Conservation (phyloP, 2,797 vertebrate species). For the Alca torda region DNA sequence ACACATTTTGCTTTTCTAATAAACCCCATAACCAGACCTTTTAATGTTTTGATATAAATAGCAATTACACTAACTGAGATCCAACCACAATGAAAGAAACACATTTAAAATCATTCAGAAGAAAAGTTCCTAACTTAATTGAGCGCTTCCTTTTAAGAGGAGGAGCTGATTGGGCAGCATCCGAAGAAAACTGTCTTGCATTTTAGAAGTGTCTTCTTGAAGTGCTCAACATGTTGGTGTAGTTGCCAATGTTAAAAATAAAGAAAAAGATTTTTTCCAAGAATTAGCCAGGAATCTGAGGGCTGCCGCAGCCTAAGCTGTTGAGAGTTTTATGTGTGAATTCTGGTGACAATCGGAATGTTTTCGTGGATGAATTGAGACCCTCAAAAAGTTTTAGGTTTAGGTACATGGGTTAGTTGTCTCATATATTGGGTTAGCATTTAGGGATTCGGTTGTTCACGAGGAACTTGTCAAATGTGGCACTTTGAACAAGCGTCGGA, state of each 20-base stretch:
- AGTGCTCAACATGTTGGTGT: background rate
- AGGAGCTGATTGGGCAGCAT: background rate
- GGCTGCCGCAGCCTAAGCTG: background rate
- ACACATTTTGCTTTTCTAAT: slow-evolving; percentile 62
- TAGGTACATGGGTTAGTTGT: background rate
- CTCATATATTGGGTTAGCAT: background rate
- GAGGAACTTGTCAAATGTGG: background rate
- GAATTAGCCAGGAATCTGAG: background rate
- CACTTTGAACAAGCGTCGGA: background rate
- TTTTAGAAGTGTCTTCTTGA: background rate
- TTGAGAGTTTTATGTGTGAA: background rate
- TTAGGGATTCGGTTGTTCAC: background rate
- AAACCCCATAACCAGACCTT: slow-evolving; percentile 47
- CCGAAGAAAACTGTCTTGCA: background rate
- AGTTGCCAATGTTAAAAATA: background rate
- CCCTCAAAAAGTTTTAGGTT: background rate
- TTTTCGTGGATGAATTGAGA: background rate
- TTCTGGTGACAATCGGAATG: background rate
- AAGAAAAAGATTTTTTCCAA: background rate
- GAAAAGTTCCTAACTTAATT: slow-evolving; percentile 24
- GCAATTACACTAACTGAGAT: slow-evolving; percentile 53
- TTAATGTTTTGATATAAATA: slow-evolving; percentile 64
- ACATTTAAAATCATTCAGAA: background rate
- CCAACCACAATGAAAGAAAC: background rate
- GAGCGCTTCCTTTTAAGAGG: slow-evolving; percentile 28